Conservation (phyloP, 2,888 invertebrate genomes). For the Plusia festucae region DNA sequence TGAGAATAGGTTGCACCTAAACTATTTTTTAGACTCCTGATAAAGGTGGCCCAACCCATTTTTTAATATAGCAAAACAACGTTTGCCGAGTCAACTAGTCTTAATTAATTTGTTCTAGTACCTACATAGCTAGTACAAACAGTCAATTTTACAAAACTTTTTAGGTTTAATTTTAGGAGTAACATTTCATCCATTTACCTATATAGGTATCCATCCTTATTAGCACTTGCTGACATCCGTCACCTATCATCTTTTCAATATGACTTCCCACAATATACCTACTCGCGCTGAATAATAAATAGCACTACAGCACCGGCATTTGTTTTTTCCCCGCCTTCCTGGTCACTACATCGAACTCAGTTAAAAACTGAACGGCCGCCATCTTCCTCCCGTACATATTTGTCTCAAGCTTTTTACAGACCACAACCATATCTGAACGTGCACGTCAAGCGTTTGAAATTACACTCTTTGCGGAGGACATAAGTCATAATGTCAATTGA, state of each 20-base stretch:
- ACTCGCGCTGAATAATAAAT: conserved; percentile 23
- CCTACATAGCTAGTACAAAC: too few relatives aligned
- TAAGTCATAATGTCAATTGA: conserved; percentile 19
- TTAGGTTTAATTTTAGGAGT: too few relatives aligned
- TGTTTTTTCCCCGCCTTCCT: conserved; percentile 41
- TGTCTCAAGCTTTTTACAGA: conserved; percentile 40
- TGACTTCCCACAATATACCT: conserved; percentile 14
- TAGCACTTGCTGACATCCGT: conserved; percentile 20
- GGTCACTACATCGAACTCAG: conserved; percentile 41
- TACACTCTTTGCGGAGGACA: not conserved
- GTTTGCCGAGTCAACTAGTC: too few relatives aligned
- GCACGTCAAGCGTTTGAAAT: conserved; percentile 10
- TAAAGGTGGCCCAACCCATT: too few relatives aligned
- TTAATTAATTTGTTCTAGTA: too few relatives aligned
- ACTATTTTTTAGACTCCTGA: too few relatives aligned
- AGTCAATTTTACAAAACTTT: too few relatives aligned
- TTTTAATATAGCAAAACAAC: too few relatives aligned
- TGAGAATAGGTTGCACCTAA: too few relatives aligned
- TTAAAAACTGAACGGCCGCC: conserved; percentile 38
- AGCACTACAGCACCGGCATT: conserved; percentile 10
- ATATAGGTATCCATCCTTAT: not conserved
- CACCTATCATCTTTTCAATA: conserved; percentile 5
- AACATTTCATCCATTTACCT: too few relatives aligned
- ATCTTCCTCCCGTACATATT: conserved; percentile 21
- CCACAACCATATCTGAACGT: conserved; percentile 19